Conservation (phyloP, 2,888 invertebrate species). For the Ceramica pisi region DNA sequence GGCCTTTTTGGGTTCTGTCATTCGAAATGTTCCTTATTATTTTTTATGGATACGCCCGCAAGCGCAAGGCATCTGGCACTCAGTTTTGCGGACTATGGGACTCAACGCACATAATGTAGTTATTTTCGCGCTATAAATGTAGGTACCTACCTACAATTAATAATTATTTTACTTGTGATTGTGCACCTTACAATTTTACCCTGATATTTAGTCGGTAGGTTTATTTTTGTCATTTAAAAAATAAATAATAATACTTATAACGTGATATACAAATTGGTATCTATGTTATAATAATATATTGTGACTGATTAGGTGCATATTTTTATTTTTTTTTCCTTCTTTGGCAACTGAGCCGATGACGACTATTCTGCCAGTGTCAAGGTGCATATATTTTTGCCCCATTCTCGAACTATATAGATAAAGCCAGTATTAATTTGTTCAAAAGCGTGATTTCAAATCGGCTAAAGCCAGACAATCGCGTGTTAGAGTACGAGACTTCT, state of each 20-base stretch:
- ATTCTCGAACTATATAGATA: neutral
- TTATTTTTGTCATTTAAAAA: conserved; percentile 1
- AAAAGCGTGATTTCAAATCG: conserved; percentile 1
- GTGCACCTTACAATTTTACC: conserved; percentile 8
- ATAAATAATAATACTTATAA: neutral
- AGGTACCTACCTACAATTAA: neutral
- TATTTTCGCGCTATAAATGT: conserved; percentile 9
- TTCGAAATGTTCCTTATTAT: conserved; percentile 28
- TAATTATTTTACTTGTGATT: neutral
- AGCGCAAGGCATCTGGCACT: neutral
- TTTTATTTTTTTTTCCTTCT: too few species aligned
- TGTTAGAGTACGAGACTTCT: neutral
- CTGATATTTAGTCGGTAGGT: neutral
- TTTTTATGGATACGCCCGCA: conserved; percentile 21
- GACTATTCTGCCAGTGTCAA: too few species aligned
- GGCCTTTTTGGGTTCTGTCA: conserved; percentile 21
- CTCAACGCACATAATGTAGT: conserved; percentile 3
- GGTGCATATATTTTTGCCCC: conserved; percentile 1
- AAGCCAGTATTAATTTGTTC: conserved; percentile 3
- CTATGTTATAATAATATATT: conserved; percentile 12
- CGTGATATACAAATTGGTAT: neutral
- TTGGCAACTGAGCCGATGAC: too few species aligned
- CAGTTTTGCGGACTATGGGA: neutral
- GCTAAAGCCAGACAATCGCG: neutral
- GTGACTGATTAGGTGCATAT: conserved; percentile 26